Evolutionary conservation across 2,113 vertebrate genomes (phyloP).

Genomic region (Calypte anna): DNA sequence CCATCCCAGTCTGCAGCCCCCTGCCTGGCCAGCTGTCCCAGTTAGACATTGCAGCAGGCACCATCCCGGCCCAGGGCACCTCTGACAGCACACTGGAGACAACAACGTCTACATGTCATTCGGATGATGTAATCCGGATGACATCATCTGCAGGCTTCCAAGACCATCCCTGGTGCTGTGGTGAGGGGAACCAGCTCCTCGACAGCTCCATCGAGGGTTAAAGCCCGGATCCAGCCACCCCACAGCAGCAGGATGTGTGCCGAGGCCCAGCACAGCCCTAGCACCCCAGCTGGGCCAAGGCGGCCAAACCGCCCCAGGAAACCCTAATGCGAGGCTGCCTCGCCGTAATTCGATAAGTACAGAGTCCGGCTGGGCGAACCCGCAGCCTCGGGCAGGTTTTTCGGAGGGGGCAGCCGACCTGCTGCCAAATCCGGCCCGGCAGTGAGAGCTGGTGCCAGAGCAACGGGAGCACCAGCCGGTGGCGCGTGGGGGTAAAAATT

Average conservation of each 20-base stretch:
- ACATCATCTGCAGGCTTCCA: not conserved
- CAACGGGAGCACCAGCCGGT: not conserved
- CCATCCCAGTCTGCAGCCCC: not conserved
- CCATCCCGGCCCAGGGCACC: not conserved
- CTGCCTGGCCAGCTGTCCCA: not conserved
- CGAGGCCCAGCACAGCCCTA: not conserved
- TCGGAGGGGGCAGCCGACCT: not conserved
- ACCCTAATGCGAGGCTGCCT: constrained; percentile 65
- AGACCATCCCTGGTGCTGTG: rapidly evolving
- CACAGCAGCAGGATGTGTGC: not conserved
- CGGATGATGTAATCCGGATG: not conserved
- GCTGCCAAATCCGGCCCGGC: not conserved
- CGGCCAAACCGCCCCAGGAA: constrained; percentile 71
- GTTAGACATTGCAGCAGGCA: not conserved
- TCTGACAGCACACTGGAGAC: not conserved
- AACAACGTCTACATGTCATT: not conserved
- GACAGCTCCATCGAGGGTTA: not conserved
- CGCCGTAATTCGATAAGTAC: constrained; percentile 77
- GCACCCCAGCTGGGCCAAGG: not conserved
- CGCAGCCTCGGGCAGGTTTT: constrained; percentile 30
- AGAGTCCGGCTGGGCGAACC: constrained; percentile 46
- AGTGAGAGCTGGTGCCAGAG: not conserved
- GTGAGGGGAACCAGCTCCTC: not conserved
- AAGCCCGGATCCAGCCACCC: not conserved
- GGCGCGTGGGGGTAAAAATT: not conserved